phyloP scores from a whole-genome alignment of 2,888 invertebrate genomes.

The Meandrusa payeni region DNA sequence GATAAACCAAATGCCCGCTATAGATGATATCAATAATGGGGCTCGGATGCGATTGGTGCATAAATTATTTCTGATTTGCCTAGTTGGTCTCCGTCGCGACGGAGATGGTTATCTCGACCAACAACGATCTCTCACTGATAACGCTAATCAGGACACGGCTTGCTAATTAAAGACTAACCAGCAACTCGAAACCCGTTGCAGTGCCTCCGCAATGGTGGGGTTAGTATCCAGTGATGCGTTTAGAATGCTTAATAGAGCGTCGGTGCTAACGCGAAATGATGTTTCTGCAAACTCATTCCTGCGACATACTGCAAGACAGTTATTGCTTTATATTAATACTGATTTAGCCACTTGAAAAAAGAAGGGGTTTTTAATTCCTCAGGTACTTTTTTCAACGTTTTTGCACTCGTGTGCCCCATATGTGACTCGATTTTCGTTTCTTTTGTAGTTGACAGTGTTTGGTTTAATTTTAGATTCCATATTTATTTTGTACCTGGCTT shows the following conservation, averaged over 20 bases:
- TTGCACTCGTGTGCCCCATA: too few relatives aligned
- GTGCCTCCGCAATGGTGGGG: not conserved
- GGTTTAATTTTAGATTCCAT: too few relatives aligned
- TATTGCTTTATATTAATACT: too few relatives aligned
- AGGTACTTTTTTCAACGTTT: too few relatives aligned
- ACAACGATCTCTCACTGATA: slow-evolving; percentile 39
- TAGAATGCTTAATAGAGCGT: slow-evolving; percentile 14
- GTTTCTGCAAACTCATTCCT: slow-evolving; percentile 4
- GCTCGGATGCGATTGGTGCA: slow-evolving; percentile 6
- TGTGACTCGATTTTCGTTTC: too few relatives aligned
- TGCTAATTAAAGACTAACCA: slow-evolving; percentile 34
- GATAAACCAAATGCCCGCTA: slow-evolving; percentile 8
- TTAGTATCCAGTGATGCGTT: slow-evolving; percentile 4
- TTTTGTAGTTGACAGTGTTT: too few relatives aligned
- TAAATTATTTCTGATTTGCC: slow-evolving; percentile 11
- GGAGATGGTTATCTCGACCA: slow-evolving; percentile 38
- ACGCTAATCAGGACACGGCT: slow-evolving; percentile 37
- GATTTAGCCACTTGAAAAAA: too few relatives aligned
- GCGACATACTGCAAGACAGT: too few relatives aligned
- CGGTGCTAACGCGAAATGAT: slow-evolving; percentile 7
- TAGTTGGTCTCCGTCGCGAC: slow-evolving; percentile 20
- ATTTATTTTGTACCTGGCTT: too few relatives aligned
- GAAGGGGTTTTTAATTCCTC: too few relatives aligned
- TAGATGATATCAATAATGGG: slow-evolving; percentile 1
- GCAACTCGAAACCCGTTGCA: slow-evolving; percentile 19